These are phyloP conservation scores for Chymomyza procnemis DNA, from an alignment of 2,888 invertebrate species.

Conservation along the genomic window DNA sequence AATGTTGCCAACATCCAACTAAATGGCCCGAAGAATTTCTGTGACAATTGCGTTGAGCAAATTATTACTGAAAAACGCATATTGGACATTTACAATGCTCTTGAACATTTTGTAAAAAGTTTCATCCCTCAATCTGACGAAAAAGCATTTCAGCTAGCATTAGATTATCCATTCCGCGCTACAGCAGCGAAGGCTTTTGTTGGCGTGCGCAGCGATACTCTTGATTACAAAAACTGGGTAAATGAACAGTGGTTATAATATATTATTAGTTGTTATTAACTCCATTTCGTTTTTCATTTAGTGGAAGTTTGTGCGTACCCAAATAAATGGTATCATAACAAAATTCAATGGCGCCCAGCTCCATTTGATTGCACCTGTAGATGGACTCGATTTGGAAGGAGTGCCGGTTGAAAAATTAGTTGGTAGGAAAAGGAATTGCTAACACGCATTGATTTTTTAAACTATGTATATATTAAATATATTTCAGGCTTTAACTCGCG, in stretches of 20 bases:
- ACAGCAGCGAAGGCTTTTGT: conserved; percentile 87
- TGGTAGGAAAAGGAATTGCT: conserved; percentile 64
- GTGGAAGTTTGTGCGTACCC: conserved; percentile 69
- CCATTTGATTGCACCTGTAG: conserved; percentile 82
- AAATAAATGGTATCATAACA: conserved; percentile 75
- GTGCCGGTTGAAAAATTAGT: conserved; percentile 74
- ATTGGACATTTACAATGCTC: conserved; percentile 63
- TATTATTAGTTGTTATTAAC: neutral
- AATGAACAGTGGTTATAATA: neutral
- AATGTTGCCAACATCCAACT: conserved; percentile 75
- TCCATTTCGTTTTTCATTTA: conserved; percentile 31
- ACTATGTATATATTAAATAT: neutral
- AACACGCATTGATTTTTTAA: neutral
- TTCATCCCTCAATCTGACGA: conserved; percentile 79
- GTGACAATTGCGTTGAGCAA: conserved; percentile 59
- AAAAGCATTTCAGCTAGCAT: conserved; percentile 83
- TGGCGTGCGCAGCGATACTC: conserved; percentile 82
- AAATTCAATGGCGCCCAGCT: conserved; percentile 82
- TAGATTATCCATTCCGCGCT: conserved; percentile 86
- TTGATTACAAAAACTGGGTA: conserved; percentile 79
- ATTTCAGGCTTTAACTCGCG: conserved; percentile 81
- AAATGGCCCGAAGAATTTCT: conserved; percentile 72
- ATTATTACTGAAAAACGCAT: conserved; percentile 57
- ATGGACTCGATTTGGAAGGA: conserved; percentile 80
- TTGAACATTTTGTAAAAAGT: conserved; percentile 54